phyloP scores from a whole-genome alignment of 1,140 invertebrate genomes.

The Tenebrio molitor region DNA sequence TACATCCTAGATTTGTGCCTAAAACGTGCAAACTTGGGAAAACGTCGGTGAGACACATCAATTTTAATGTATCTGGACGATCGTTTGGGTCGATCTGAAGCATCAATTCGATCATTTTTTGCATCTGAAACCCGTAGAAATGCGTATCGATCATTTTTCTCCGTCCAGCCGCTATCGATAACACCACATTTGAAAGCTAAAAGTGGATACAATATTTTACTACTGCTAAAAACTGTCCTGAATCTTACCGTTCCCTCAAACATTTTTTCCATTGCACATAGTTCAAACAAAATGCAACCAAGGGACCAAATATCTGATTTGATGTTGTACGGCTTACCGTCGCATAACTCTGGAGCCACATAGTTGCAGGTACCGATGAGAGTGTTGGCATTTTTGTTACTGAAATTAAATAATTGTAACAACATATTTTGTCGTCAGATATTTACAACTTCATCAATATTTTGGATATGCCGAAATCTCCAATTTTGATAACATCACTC shows the following conservation, averaged over 20 bases:
- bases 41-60: conserved; percentile 67
- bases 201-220: not conserved
- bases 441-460: conserved; percentile 71
- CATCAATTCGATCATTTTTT: conserved; percentile 69
- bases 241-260: conserved; percentile 70
- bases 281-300: conserved; percentile 87
- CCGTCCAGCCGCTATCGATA: conserved; percentile 69
- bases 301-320: conserved; percentile 90
- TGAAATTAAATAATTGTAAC: conserved; percentile 42
- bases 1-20: conserved; percentile 56
- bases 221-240: conserved; percentile 3
- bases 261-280: conserved; percentile 72
- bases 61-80: conserved; percentile 66
- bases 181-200: conserved; percentile 67
- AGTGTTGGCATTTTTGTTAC: conserved; percentile 69
- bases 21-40: conserved; percentile 64
- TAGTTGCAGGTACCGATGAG: conserved; percentile 88
- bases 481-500: conserved; percentile 77
- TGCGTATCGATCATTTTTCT: conserved; percentile 67
- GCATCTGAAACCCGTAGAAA: conserved; percentile 68
- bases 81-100: conserved; percentile 69
- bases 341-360: conserved; percentile 88
- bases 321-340: conserved; percentile 79
- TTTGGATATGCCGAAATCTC: conserved; percentile 86
- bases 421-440: too few species aligned